Base-by-base conservation (phyloP, 2,113 vertebrate species). In the Synodontis membranacea region DNA sequence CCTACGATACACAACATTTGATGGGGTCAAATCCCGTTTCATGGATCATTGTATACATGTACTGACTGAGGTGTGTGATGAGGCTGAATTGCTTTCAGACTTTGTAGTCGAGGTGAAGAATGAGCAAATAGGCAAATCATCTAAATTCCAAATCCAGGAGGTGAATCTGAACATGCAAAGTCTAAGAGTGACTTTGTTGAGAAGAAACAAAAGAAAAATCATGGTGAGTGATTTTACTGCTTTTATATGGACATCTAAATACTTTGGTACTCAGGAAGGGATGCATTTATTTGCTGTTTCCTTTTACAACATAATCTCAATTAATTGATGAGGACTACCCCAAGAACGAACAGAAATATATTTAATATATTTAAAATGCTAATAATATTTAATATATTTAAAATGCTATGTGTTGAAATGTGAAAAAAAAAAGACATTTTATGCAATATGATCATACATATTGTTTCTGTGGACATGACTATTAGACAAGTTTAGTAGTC, bases 101-200 rank as follows among this genome's bases (percentile, higher is more conserved):
- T 97, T 97, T 93, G 93, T 90, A 0, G 91, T 97, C 11, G 94
- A 96, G 88, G 95, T 95, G 75, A 93, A 94, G 85, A 96, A 94
- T 3, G 91, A 94, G 88, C 90, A 93, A 39, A 93, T 91, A 0
- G 88, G 92, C 17, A 94, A 88, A 88, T 88, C 88, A 10, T 91
- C 89, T 6, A 87, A 93, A 82, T 91, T 93, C 44, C 91, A 92
- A 0, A 92, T 96, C 80, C 93, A 94, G 2, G 91, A 93, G 84
- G 93, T 97, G 31, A 54, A 80, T 50, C 91, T 97, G 11, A 86
- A 93, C 0, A 90, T 93, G 42, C 90, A 90, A 10, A 86, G 90
- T 6, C 31, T 91, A 56, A 93, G 86, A 84, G 85, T 97, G 70
- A 90, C 86, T 58, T 92, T 97, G 15, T 42, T 95, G 78, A 95